Evolutionary conservation across 2,113 vertebrate species (phyloP).

Genomic region (crab-eating macaque (Macaca fascicularis)): T2T-MFA8v1.1 NC_088377.1:157860501-157861000

Average conservation of each 20-base stretch:
- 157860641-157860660: conserved; percentile 12
- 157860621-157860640: conserved; percentile 19
- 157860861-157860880: not conserved
- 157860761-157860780: not conserved
- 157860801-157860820: not conserved
- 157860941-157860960: too few species aligned
- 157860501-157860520: not conserved
- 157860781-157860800: not conserved
- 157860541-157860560: not conserved
- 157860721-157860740: conserved; percentile 30
- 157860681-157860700: conserved; percentile 20
- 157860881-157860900: not conserved
- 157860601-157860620: not conserved
- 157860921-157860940: too few species aligned
- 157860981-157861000: too few species aligned
- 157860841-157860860: conserved; percentile 25
- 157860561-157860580: not conserved
- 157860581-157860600: not conserved
- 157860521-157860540: not conserved
- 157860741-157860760: conserved; percentile 54
- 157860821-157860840: not conserved
- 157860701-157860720: conserved; percentile 12
- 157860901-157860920: too few species aligned
- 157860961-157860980: too few species aligned
- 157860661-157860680: not conserved